Percentiles rank a stretch among this genome's conserved stretches.
Conservation (phyloP, 2,888 invertebrate genomes). For the Dolomedes plantarius region DNA sequence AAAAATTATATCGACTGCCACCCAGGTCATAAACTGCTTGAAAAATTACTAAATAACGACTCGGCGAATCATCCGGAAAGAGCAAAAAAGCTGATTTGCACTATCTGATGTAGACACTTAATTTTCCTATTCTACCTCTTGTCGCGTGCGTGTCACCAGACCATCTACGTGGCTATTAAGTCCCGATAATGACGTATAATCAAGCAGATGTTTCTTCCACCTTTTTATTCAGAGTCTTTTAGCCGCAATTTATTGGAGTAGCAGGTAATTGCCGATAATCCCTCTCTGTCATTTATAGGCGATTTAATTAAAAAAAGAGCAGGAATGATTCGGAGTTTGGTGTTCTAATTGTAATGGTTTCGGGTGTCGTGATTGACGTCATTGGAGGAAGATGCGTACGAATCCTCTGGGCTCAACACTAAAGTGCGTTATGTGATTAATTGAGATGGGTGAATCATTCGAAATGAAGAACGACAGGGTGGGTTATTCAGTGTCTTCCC, state of each 20-base stretch:
- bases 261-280: constrained; percentile 38
- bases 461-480: no score
- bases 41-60: not conserved
- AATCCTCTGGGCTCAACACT: no score
- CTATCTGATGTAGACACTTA: constrained; percentile 18
- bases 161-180: constrained; percentile 13
- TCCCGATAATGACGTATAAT: constrained; percentile 28
- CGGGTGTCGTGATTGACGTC: constrained; percentile 17
- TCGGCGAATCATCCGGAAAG: not conserved
- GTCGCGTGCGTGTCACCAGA: constrained; percentile 50
- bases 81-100: not conserved
- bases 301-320: constrained; percentile 22
- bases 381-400: no score
- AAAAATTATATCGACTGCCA: not conserved
- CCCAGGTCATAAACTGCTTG: not conserved
- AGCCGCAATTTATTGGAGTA: constrained; percentile 20
- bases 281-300: constrained; percentile 25
- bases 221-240: not conserved
- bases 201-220: constrained; percentile 7
- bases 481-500: no score
- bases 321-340: not conserved
- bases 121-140: constrained; percentile 6
- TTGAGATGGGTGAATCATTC: no score
- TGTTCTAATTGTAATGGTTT: constrained; percentile 8
- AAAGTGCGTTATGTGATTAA: no score